Evolutionary conservation across 2,888 invertebrate species (phyloP).

Genomic region (Mesorhabditis belari): DNA sequence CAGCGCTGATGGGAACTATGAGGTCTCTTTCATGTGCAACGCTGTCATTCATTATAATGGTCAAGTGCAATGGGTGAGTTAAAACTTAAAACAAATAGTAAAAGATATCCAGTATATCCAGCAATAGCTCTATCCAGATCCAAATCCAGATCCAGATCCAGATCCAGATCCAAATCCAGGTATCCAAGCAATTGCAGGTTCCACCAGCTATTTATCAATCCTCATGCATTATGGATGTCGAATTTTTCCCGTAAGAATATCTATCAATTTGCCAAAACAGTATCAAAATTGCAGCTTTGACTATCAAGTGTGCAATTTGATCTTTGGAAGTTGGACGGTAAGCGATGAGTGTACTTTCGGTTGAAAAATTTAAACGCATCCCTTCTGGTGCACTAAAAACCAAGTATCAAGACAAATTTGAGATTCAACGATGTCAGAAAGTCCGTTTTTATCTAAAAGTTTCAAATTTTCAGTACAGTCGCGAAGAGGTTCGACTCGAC

Average conservation of each 20-base stretch:
- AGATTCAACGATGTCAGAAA: neutral
- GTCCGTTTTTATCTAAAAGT: neutral
- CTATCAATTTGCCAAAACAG: neutral
- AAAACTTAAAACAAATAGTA: neutral
- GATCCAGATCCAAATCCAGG: neutral
- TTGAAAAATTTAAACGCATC: too few relatives aligned
- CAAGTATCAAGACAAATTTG: neutral
- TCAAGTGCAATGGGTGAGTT: constrained; percentile 84
- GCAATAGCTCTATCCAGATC: too few relatives aligned
- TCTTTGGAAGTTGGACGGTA: constrained; percentile 91
- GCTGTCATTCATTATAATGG: constrained; percentile 90
- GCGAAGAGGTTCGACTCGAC: constrained; percentile 64
- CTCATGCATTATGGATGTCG: constrained; percentile 81
- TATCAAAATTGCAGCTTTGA: constrained; percentile 35
- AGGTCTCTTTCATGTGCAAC: constrained; percentile 97
- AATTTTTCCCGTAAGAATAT: constrained; percentile 42
- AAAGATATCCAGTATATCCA: neutral
- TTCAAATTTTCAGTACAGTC: constrained; percentile 39
- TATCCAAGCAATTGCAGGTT: constrained; percentile 57
- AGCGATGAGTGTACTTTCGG: too few relatives aligned
- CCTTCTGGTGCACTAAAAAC: neutral
- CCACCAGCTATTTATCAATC: constrained; percentile 98
- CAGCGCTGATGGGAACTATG: constrained; percentile 99
- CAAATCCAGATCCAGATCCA: too few relatives aligned
- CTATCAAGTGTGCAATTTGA: constrained; percentile 91